A percentile compares a stretch with the other conserved stretches of the same genome.
Conservation (phyloP, 2,113 vertebrate genomes). For the Merops nubicus region DNA sequence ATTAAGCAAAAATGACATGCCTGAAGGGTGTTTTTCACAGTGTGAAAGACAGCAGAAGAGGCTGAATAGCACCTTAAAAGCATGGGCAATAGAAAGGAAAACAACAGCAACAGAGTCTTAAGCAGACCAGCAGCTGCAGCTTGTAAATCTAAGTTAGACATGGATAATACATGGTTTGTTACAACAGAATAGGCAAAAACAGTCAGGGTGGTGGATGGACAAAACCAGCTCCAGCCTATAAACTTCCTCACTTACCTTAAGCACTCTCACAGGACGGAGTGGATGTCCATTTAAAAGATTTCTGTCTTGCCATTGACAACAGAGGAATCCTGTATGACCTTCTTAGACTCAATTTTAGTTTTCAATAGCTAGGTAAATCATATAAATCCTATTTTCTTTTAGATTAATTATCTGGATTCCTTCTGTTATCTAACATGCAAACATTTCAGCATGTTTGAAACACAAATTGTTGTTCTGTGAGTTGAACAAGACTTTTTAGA, state of each 20-base stretch:
- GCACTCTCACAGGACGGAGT: neutral
- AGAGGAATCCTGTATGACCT: neutral
- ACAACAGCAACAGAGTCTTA: neutral
- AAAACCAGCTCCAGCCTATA: neutral
- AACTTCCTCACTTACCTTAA: neutral
- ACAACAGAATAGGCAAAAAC: neutral
- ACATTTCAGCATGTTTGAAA: neutral
- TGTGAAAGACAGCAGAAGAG: neutral
- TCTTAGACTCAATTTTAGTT: neutral
- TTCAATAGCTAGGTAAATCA: neutral
- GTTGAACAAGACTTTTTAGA: neutral
- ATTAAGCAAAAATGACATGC: accelerated
- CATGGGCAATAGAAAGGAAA: neutral
- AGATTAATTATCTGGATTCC: neutral
- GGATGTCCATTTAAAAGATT: neutral
- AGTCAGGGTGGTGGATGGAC: neutral
- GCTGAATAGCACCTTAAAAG: neutral
- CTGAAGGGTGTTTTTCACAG: neutral
- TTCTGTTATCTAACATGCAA: neutral
- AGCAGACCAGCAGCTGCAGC: neutral
- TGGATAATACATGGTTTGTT: neutral
- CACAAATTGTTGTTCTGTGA: neutral
- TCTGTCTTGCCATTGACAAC: neutral
- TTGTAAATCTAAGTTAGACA: neutral
- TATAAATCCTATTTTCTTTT: neutral